A percentile compares a stretch with the other conserved stretches of the same genome.
Conservation (phyloP, 2,888 invertebrate species). For the Cactoblastis cactorum region DNA sequence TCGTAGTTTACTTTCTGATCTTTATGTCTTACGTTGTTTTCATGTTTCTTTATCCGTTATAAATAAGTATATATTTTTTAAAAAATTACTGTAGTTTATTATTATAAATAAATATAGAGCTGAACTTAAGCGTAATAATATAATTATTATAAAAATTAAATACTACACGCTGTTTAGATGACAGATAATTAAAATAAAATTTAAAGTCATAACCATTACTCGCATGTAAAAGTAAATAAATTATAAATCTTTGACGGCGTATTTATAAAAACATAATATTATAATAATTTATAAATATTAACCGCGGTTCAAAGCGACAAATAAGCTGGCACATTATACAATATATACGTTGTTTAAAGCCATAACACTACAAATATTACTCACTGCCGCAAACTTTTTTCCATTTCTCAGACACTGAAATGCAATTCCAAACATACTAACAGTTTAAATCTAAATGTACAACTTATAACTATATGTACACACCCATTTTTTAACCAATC, state of each 20-base stretch:
- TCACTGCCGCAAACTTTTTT: constrained; percentile 77
- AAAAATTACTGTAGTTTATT: no score
- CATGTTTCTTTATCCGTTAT: no score
- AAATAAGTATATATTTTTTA: no score
- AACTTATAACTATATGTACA: constrained; percentile 16
- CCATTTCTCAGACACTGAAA: constrained; percentile 77
- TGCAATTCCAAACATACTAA: constrained; percentile 68
- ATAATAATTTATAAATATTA: constrained; percentile 4
- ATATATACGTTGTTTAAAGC: constrained; percentile 33
- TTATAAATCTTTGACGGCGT: neutral
- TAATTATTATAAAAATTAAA: neutral
- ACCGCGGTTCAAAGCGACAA: constrained; percentile 23
- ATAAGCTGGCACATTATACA: constrained; percentile 33
- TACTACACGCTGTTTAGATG: neutral
- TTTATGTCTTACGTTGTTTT: no score
- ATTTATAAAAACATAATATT: constrained; percentile 8
- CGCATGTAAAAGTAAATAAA: neutral
- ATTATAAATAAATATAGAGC: no score
- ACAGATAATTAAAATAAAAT: neutral
- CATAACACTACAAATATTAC: constrained; percentile 66
- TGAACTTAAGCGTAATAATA: no score
- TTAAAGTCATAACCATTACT: neutral
- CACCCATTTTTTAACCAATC: constrained; percentile 11
- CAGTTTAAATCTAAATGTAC: constrained; percentile 51
- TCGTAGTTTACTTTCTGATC: no score